Evolutionary conservation across 2,888 invertebrate genomes (phyloP).

Genomic region (Vanessa cardui): DNA sequence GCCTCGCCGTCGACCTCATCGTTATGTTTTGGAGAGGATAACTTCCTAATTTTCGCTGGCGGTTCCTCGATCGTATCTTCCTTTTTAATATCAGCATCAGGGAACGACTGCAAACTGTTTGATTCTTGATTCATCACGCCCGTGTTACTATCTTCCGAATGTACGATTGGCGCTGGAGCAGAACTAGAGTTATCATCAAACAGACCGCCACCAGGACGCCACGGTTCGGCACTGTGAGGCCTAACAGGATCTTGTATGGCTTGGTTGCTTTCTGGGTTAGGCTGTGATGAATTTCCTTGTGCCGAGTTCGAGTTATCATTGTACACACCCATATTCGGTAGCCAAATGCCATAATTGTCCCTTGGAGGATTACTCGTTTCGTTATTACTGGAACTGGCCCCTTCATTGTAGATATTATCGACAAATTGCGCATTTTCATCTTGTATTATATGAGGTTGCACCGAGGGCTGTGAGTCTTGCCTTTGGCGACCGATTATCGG

Average conservation of each 20-base stretch:
- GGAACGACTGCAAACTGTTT: constrained; percentile 44
- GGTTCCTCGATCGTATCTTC: constrained; percentile 47
- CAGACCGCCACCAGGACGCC: background rate
- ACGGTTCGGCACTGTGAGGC: background rate
- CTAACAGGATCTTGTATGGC: no score
- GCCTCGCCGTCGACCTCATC: constrained; percentile 86
- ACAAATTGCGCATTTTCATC: constrained; percentile 1
- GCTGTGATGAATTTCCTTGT: background rate
- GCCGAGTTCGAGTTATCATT: background rate
- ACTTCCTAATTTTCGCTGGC: constrained; percentile 61
- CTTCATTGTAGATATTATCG: background rate
- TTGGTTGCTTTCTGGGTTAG: background rate
- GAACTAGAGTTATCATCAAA: background rate
- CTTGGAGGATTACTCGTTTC: background rate
- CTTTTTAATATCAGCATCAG: constrained; percentile 47
- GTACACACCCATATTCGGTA: background rate
- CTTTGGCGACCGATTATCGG: background rate
- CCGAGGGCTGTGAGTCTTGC: constrained; percentile 27
- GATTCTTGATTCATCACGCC: constrained; percentile 45
- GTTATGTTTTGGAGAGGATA: constrained; percentile 48
- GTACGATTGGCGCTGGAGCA: background rate
- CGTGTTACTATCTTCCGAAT: constrained; percentile 6
- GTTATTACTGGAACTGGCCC: background rate
- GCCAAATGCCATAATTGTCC: background rate
- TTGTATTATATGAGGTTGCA: constrained; percentile 4